Evolutionary conservation across 2,888 invertebrate genomes (phyloP).

Genomic region (Pheosia tremula): DNA sequence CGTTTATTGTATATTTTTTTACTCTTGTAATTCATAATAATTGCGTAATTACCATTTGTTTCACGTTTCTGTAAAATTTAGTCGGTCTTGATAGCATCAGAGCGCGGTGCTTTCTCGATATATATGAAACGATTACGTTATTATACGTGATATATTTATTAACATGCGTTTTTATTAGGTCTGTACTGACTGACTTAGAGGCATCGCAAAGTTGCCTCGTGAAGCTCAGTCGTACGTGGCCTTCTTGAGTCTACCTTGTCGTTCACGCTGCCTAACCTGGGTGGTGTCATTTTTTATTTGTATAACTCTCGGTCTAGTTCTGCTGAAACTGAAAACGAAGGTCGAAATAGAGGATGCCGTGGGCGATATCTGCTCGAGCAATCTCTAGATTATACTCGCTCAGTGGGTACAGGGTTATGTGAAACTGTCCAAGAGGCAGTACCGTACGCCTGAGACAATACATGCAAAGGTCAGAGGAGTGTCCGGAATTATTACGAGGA

Average conservation of each 20-base stretch:
- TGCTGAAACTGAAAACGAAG: too few species aligned
- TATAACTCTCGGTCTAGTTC: too few species aligned
- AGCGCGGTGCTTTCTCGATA: constrained; percentile 42
- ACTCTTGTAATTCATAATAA: constrained; percentile 15
- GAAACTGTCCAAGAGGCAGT: constrained; percentile 1
- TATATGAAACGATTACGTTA: constrained; percentile 39
- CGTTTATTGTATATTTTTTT: constrained; percentile 9
- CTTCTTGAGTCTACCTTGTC: too few species aligned
- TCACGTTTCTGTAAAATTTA: constrained; percentile 36
- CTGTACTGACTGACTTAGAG: neutral
- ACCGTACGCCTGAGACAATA: constrained; percentile 8
- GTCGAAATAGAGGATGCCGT: too few species aligned
- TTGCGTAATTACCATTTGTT: constrained; percentile 34
- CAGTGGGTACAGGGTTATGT: neutral
- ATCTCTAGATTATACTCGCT: neutral
- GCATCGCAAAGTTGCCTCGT: too few species aligned
- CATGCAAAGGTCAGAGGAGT: constrained; percentile 11
- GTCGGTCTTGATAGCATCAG: constrained; percentile 32
- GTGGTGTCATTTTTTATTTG: too few species aligned
- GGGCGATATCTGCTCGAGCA: too few species aligned
- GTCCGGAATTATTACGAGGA: constrained; percentile 2
- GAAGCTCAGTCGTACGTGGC: too few species aligned
- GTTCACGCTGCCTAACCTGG: too few species aligned
- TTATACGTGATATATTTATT: constrained; percentile 45
- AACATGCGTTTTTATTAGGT: constrained; percentile 26